Percentiles rank a stretch among this genome's conserved stretches.
These are phyloP conservation scores for Gallirallus australis DNA, from an alignment of 2,797 vertebrate species.

Conservation along the genomic window DNA sequence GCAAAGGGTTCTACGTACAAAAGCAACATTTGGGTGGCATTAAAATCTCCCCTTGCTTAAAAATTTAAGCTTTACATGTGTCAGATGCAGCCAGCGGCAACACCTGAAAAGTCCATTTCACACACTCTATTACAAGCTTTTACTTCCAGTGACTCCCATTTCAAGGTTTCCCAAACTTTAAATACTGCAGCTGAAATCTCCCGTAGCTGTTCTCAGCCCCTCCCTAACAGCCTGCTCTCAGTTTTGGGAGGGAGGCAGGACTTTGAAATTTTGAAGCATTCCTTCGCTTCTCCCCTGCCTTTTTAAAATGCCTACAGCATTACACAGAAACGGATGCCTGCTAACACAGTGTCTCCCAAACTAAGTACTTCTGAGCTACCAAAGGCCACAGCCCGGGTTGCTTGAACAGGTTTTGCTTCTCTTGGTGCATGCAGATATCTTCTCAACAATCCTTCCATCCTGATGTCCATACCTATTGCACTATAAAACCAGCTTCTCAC, in stretches of 20 bases:
- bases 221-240: not conserved
- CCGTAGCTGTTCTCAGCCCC: not conserved
- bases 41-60: not conserved
- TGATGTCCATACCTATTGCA: not conserved
- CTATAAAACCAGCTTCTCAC: not conserved
- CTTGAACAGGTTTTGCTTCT: not conserved
- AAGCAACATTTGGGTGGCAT: not conserved
- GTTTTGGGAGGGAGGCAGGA: not conserved
- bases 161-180: not conserved
- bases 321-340: not conserved
- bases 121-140: not conserved
- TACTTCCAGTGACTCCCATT: not conserved
- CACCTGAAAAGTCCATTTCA: not conserved
- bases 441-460: not conserved
- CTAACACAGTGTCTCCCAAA: not conserved
- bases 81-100: not conserved
- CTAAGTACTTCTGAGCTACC: not conserved
- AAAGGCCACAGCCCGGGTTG: not conserved
- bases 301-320: not conserved
- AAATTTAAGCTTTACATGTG: not conserved
- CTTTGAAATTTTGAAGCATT: not conserved
- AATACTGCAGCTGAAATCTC: not conserved
- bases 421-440: not conserved
- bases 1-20: not conserved
- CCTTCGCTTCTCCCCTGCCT: not conserved